These are phyloP conservation scores for Manis pentadactyla DNA, from an alignment of 2,797 vertebrate species.

Conservation along the genomic window DNA sequence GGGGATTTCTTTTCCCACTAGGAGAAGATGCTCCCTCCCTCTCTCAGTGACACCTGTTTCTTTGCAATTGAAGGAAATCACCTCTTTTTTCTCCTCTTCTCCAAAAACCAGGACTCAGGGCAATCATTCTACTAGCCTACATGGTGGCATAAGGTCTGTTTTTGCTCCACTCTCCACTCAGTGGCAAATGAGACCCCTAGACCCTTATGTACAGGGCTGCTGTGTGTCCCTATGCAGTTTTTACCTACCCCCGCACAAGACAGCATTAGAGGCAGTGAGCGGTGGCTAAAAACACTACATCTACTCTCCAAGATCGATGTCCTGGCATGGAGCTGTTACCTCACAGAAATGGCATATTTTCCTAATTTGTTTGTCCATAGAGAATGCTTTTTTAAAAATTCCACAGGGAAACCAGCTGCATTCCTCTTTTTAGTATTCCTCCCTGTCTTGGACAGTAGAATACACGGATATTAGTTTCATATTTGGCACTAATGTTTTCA, in stretches of 20 bases:
- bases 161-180: not conserved
- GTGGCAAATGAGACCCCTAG: not conserved
- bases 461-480: not conserved
- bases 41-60: not conserved
- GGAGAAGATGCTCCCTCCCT: not conserved
- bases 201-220: not conserved
- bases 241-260: not conserved
- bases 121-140: not conserved
- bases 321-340: not conserved
- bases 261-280: not conserved
- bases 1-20: not conserved
- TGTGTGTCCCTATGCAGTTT: not conserved
- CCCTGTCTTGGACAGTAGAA: not conserved
- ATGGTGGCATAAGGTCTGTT: not conserved
- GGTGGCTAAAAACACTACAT: not conserved
- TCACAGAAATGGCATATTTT: not conserved
- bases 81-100: not conserved
- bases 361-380: not conserved
- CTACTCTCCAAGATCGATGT: not conserved
- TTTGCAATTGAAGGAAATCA: not conserved
- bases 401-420: not conserved
- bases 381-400: not conserved
- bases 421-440: not conserved
- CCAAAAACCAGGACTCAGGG: not conserved
- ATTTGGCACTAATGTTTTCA: constrained; percentile 14